phyloP scores from a whole-genome alignment of 2,888 invertebrate genomes.

The Bembecia ichneumoniformis region DNA sequence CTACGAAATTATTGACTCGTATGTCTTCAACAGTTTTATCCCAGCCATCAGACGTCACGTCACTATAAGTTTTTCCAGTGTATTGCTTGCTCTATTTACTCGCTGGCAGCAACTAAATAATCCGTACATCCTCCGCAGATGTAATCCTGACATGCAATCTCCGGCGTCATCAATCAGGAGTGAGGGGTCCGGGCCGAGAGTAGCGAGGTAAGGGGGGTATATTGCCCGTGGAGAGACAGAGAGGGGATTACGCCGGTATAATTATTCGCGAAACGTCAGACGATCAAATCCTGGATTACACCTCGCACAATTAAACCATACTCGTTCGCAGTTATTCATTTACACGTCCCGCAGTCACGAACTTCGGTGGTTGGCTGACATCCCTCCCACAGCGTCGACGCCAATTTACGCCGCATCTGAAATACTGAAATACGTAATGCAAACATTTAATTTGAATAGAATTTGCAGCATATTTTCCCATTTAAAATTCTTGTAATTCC shows the following conservation, averaged over 20 bases:
- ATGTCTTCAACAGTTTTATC: slow-evolving; percentile 13
- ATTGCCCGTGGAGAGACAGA: slow-evolving; percentile 18
- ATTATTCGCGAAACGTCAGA: slow-evolving; percentile 33
- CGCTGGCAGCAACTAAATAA: slow-evolving; percentile 54
- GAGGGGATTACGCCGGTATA: slow-evolving; percentile 28
- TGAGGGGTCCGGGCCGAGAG: slow-evolving; percentile 14
- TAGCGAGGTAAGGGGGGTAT: slow-evolving; percentile 10
- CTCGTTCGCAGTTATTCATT: slow-evolving; percentile 17
- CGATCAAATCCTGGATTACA: slow-evolving; percentile 20
- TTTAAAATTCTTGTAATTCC: neutral
- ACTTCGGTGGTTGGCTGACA: slow-evolving; percentile 13
- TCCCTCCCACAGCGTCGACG: slow-evolving; percentile 4
- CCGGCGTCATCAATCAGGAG: slow-evolving; percentile 60
- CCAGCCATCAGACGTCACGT: slow-evolving; percentile 20
- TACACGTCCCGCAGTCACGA: slow-evolving; percentile 13
- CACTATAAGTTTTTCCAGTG: slow-evolving; percentile 32
- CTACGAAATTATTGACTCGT: neutral
- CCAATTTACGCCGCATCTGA: neutral
- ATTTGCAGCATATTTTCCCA: neutral
- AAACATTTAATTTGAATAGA: neutral
- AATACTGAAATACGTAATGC: neutral
- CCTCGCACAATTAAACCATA: slow-evolving; percentile 22
- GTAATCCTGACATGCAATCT: slow-evolving; percentile 69
- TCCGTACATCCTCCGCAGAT: slow-evolving; percentile 62
- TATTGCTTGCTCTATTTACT: slow-evolving; percentile 46